These are phyloP conservation scores for Daktulosphaira vitifoliae DNA, from an alignment of 1,140 invertebrate genomes.

Conservation along the genomic window DNA sequence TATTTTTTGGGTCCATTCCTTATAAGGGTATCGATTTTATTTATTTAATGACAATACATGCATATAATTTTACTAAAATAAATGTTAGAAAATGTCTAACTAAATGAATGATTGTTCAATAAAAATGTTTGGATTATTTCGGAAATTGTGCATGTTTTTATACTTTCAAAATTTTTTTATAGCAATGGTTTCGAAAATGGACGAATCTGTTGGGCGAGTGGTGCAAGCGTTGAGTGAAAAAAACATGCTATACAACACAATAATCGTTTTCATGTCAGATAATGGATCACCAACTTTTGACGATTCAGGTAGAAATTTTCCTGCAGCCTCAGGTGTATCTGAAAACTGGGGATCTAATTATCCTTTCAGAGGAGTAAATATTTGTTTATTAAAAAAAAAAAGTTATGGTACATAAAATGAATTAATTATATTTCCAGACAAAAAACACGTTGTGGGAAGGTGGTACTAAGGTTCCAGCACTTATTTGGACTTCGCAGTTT, in stretches of 20 bases:
- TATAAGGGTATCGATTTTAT: too few relatives aligned
- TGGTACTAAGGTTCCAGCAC: slow-evolving; percentile 54
- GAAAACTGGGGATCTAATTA: slow-evolving; percentile 59
- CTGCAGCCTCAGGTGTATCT: slow-evolving; percentile 44
- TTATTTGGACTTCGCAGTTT: slow-evolving; percentile 56
- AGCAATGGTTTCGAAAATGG: slow-evolving; percentile 63
- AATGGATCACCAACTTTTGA: slow-evolving; percentile 54
- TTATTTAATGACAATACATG: too few relatives aligned
- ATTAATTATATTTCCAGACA: slow-evolving; percentile 11
- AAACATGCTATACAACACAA: slow-evolving; percentile 51
- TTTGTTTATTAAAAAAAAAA: too few relatives aligned
- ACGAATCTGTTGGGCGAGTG: slow-evolving; percentile 59
- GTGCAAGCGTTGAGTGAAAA: slow-evolving; percentile 51
- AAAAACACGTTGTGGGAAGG: slow-evolving; percentile 58
- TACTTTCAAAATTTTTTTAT: too few relatives aligned
- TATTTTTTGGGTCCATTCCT: too few relatives aligned
- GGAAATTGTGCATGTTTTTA: too few relatives aligned
- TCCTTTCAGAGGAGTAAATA: slow-evolving; percentile 54
- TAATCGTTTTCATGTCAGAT: slow-evolving; percentile 55
- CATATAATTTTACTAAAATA: too few relatives aligned
- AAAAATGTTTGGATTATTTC: too few relatives aligned
- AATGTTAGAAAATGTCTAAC: too few relatives aligned
- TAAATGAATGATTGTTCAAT: too few relatives aligned
- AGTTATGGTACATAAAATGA: too few relatives aligned
- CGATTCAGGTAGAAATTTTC: slow-evolving; percentile 45